Evolutionary conservation across 2,797 vertebrate species (phyloP).

Genomic region (Garrulus glandarius): DNA sequence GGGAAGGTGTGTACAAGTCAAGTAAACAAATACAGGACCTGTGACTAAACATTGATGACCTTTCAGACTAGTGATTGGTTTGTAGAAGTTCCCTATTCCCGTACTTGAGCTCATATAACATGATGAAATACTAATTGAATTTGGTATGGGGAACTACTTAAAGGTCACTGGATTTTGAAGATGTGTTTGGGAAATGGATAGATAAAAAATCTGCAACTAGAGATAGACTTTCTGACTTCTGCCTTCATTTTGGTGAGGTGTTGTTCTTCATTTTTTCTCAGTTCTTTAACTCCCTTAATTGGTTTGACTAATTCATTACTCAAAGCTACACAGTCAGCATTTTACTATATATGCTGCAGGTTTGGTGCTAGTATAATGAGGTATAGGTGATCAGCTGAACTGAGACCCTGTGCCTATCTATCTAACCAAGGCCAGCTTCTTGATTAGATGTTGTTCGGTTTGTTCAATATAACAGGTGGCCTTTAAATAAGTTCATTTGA

Average conservation of each 20-base stretch:
- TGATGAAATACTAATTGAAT: constrained; percentile 37
- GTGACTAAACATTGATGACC: neutral
- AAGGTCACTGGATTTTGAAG: constrained; percentile 4
- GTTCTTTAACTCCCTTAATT: neutral
- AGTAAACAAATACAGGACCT: neutral
- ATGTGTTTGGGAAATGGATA: neutral
- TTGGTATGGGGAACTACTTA: constrained; percentile 8
- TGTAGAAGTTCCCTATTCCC: constrained; percentile 17
- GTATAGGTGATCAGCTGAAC: neutral
- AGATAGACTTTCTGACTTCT: neutral
- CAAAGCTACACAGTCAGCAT: neutral
- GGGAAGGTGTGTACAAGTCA: neutral
- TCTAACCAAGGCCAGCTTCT: neutral
- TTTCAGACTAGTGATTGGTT: neutral
- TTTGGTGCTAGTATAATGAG: neutral
- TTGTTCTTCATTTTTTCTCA: neutral
- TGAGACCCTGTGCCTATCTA: neutral
- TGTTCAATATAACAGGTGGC: neutral
- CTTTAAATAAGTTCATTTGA: neutral
- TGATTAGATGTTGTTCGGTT: neutral
- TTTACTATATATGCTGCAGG: neutral
- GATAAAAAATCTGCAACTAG: neutral
- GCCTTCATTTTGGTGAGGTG: neutral
- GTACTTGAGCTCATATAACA: neutral
- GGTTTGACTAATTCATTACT: neutral